Percentiles rank a stretch among this genome's conserved stretches.
phyloP scores from a whole-genome alignment of 1,140 invertebrate species.

The Magallana gigas region DNA sequence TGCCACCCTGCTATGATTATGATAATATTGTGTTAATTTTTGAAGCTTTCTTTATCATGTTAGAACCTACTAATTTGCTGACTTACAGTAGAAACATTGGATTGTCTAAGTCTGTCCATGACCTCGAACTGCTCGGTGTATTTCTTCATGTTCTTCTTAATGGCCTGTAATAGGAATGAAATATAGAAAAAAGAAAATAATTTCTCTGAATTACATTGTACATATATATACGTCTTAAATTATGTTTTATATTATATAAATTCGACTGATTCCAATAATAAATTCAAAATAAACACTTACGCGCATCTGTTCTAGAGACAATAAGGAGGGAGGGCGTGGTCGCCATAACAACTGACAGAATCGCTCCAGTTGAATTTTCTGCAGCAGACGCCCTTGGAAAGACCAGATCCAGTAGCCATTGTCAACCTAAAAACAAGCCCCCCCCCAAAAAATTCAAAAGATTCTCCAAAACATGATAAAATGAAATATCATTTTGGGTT shows the following conservation, averaged over 20 bases:
- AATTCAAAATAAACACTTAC: conserved; percentile 68
- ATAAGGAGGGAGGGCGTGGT: conserved; percentile 92
- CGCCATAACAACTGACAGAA: conserved; percentile 98
- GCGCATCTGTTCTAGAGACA: conserved; percentile 84
- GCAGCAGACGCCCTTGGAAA: conserved; percentile 92
- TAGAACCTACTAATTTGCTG: neutral
- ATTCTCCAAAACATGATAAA: no score
- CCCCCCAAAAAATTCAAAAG: no score
- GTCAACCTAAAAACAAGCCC: conserved; percentile 84
- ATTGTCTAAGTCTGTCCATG: conserved; percentile 95
- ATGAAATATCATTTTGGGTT: no score
- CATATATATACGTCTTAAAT: no score
- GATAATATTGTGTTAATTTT: no score
- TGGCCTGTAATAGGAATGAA: conserved; percentile 86
- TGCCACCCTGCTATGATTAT: no score
- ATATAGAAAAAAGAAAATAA: neutral
- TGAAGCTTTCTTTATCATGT: neutral
- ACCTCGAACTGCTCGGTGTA: conserved; percentile 97
- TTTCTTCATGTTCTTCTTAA: conserved; percentile 99
- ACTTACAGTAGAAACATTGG: conserved; percentile 93
- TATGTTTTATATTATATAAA: conserved; percentile 57
- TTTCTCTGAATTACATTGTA: no score
- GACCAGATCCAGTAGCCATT: conserved; percentile 98
- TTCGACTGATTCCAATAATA: conserved; percentile 84
- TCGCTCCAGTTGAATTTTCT: conserved; percentile 91